phyloP scores from a whole-genome alignment of 2,113 vertebrate genomes.

The Shinisaurus crocodilurus region DNA sequence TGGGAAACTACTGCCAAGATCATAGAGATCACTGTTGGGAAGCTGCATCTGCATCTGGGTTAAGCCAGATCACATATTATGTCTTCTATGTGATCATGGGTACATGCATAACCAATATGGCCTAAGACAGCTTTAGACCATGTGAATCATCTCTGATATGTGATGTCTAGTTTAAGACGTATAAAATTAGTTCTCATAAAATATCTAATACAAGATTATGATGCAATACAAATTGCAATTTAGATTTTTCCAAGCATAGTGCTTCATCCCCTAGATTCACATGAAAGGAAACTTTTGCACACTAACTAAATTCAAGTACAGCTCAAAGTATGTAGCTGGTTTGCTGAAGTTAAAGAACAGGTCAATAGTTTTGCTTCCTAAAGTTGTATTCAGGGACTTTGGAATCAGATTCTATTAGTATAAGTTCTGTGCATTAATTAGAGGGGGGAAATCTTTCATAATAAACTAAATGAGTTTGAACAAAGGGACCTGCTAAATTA shows the following conservation, averaged over 20 bases:
- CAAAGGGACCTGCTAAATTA: slow-evolving; percentile 39
- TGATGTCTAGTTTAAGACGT: not conserved
- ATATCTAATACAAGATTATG: slow-evolving; percentile 38
- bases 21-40: not conserved
- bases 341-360: slow-evolving; percentile 21
- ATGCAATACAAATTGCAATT: slow-evolving; percentile 37
- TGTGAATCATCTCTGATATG: not conserved
- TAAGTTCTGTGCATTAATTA: slow-evolving; percentile 22
- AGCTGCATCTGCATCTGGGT: not conserved
- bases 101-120: not conserved
- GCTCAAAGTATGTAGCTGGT: not conserved
- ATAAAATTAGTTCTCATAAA: not conserved
- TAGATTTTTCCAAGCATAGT: slow-evolving; percentile 15
- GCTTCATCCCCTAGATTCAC: not conserved
- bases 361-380: slow-evolving; percentile 1
- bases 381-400: slow-evolving; percentile 12
- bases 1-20: not conserved
- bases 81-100: not conserved
- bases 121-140: not conserved
- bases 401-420: not conserved
- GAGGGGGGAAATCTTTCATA: too few species aligned
- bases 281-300: not conserved
- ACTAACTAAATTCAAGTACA: not conserved
- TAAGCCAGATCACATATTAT: slow-evolving; percentile 13
- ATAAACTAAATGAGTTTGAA: slow-evolving; percentile 6